Base-by-base conservation (phyloP, 1,140 invertebrate species). In the Augochlora pura region DNA sequence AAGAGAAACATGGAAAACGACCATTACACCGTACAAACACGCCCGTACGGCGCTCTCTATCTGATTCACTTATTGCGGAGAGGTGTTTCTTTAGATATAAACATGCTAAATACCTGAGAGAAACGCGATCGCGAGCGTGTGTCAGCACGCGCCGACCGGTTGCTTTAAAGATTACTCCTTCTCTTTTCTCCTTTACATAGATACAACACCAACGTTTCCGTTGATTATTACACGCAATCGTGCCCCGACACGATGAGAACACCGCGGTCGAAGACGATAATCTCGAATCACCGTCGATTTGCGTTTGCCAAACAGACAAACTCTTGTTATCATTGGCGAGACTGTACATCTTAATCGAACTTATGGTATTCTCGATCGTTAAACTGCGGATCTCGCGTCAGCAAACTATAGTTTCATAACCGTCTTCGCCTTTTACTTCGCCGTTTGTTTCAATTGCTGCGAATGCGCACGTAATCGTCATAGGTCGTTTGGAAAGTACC, bases 71-170 rank as follows among this genome's bases (percentile, higher is more conserved):
- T 49, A 77, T 77, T 81, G 80, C 63, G 62, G 57, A 79, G 71
- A 84, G 27, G 57, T 80, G 67, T 80, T 62, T 75, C 64, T 65
- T 78, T 73, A 68, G 80, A 67, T 86, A 86, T 73, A 85, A 77
- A 85, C 64, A 85, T 68, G 69, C 74, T 77, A 80, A 80, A 86
- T 86, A 86, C 84, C 85, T 86, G 85, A 86, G 85, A 83, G 71
- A 57, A 86, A 83, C 69, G 72, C 73, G 80, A 86, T 85, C 84
- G 82, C 84, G 83, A 84, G 65, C 62, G 75, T 62, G 52, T 67
- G 32, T 42, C 59, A 49, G 23, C 46, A 71, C 57, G 62, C 49
- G 77, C 62, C 78, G 46, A 73, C 25, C 49, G 27, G 57, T 67
- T 69, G 27, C 64, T n/a, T 63, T n/a, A 64, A 76, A 62, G 63